Conservation (phyloP, 2,888 invertebrate species). For the Hemicrepidius hirtus region DNA sequence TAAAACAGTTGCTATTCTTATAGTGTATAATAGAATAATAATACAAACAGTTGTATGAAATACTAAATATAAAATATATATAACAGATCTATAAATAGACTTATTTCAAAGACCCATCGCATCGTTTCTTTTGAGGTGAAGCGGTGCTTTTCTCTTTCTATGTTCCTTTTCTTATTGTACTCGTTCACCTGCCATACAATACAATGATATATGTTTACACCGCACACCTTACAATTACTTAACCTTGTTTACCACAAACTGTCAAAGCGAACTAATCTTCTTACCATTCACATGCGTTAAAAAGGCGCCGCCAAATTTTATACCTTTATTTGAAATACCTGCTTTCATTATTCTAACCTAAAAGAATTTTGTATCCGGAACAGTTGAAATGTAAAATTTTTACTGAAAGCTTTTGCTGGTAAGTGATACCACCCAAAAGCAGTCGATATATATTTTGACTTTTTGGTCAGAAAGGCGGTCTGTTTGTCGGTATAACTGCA, state of each 20-base stretch:
- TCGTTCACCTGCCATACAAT: slow-evolving; percentile 56
- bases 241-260: slow-evolving; percentile 72
- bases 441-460: slow-evolving; percentile 56
- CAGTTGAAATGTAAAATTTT: slow-evolving; percentile 35
- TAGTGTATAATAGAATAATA: too few relatives aligned
- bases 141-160: slow-evolving; percentile 32
- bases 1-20: too few relatives aligned
- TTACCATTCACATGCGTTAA: slow-evolving; percentile 55
- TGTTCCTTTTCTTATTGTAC: slow-evolving; percentile 34
- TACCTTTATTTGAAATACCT: slow-evolving; percentile 51
- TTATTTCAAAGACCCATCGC: neutral
- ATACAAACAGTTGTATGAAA: too few relatives aligned
- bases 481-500: slow-evolving; percentile 58
- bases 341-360: slow-evolving; percentile 37
- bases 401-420: slow-evolving; percentile 52
- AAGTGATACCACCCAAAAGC: slow-evolving; percentile 48
- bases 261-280: slow-evolving; percentile 71
- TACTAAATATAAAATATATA: neutral
- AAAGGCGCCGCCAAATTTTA: slow-evolving; percentile 51
- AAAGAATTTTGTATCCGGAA: slow-evolving; percentile 41
- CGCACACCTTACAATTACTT: slow-evolving; percentile 66
- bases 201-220: slow-evolving; percentile 60
- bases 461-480: slow-evolving; percentile 56
- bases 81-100: slow-evolving; percentile 11
- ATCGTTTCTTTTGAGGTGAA: slow-evolving; percentile 17